Percentiles rank a stretch among this genome's conserved stretches.
These are phyloP conservation scores for Galerucella calmariensis DNA, from an alignment of 2,888 invertebrate genomes.

Conservation along the genomic window DNA sequence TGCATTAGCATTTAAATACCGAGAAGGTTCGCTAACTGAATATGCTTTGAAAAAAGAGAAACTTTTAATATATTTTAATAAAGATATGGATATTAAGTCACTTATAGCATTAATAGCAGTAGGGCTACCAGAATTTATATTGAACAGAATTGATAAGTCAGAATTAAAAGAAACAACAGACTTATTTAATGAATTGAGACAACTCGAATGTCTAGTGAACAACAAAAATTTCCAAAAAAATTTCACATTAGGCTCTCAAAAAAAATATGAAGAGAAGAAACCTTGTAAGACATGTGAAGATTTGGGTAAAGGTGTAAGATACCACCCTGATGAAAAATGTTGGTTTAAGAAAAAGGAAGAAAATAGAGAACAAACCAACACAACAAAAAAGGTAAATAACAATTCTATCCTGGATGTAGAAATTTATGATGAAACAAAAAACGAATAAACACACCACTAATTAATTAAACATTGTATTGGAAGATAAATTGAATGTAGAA, in stretches of 20 bases:
- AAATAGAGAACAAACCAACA: not conserved
- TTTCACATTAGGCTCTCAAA: too few species aligned
- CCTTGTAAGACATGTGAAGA: not conserved
- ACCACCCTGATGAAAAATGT: too few species aligned
- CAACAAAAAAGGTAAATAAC: too few species aligned
- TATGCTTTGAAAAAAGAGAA: not conserved
- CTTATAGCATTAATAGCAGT: constrained; percentile 4
- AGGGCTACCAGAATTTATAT: constrained; percentile 1
- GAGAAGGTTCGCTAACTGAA: not conserved
- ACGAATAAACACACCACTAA: too few species aligned
- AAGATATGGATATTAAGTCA: constrained; percentile 5
- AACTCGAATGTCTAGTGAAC: not conserved
- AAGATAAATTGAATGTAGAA: too few species aligned
- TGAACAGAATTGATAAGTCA: constrained; percentile 12
- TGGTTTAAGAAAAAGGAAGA: too few species aligned
- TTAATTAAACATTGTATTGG: too few species aligned
- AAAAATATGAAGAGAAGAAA: not conserved
- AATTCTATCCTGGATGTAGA: too few species aligned
- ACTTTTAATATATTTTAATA: not conserved
- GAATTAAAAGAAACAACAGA: not conserved
- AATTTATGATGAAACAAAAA: too few species aligned
- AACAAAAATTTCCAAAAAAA: not conserved
- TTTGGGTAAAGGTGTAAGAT: not conserved
- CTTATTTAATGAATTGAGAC: constrained; percentile 11
- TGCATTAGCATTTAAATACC: constrained; percentile 5